Conservation (phyloP, 2,113 vertebrate genomes). For the Apeltes quadracus region DNA sequence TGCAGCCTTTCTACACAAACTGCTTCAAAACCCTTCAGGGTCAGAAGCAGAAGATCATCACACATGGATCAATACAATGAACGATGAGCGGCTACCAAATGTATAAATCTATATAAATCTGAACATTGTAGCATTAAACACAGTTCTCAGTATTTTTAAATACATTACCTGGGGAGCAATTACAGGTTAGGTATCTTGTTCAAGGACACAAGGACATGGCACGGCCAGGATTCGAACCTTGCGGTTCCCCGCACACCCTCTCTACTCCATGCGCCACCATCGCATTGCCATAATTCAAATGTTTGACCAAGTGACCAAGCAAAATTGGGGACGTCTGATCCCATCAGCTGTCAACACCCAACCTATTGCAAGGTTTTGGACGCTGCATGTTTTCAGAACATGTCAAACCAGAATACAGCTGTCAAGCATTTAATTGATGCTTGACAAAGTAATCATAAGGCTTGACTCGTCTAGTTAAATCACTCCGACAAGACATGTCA, state of each 20-base stretch:
- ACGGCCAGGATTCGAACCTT: no score
- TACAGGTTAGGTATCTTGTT: no score
- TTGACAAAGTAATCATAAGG: slow-evolving; percentile 10
- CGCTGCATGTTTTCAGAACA: not conserved
- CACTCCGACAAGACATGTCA: slow-evolving; percentile 44
- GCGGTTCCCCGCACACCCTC: no score
- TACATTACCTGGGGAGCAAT: no score
- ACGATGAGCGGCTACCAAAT: no score
- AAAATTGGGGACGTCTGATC: not conserved
- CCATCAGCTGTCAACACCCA: slow-evolving; percentile 7
- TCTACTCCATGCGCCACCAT: no score
- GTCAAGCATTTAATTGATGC: not conserved
- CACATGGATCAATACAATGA: not conserved
- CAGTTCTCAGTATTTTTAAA: no score
- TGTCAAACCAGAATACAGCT: not conserved
- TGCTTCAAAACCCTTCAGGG: not conserved
- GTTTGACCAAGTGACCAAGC: not conserved
- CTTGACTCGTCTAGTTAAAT: slow-evolving; percentile 43
- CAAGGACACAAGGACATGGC: no score
- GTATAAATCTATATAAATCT: not conserved
- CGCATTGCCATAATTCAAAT: no score
- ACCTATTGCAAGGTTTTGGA: not conserved
- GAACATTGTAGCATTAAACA: not conserved
- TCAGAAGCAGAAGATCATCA: not conserved
- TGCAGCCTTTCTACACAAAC: not conserved